A percentile compares a stretch with the other conserved stretches of the same genome.
Evolutionary conservation across 2,113 vertebrate species (phyloP).

Genomic region (Heterocephalus glaber): DNA sequence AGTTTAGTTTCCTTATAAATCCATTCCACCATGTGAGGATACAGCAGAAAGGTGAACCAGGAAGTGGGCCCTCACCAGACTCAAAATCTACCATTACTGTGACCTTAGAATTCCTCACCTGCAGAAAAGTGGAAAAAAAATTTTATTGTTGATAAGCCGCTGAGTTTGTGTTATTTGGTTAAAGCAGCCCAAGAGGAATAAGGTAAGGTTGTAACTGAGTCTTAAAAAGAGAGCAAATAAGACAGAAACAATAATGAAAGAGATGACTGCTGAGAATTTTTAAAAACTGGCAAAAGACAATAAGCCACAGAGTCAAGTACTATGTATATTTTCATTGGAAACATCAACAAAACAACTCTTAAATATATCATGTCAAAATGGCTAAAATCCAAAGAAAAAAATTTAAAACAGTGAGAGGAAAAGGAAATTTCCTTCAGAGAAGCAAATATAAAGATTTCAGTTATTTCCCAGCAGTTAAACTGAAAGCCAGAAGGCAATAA

Average conservation of each 20-base stretch:
- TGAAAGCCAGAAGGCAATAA: slow-evolving; percentile 12
- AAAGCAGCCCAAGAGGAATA: not conserved
- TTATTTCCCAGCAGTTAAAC: slow-evolving; percentile 32
- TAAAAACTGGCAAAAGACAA: slow-evolving; percentile 20
- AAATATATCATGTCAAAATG: slow-evolving; percentile 1
- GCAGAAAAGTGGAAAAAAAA: not conserved
- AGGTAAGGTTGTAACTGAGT: not conserved
- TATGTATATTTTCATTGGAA: not conserved
- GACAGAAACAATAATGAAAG: not conserved
- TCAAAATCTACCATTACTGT: not conserved
- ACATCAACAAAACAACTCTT: slow-evolving; percentile 19
- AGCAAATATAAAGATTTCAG: not conserved
- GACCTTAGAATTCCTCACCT: not conserved
- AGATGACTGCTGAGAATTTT: not conserved
- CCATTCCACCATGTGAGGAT: not conserved
- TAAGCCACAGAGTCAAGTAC: not conserved
- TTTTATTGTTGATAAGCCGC: not conserved
- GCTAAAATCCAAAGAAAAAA: not conserved
- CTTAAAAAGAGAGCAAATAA: slow-evolving; percentile 2
- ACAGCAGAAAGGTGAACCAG: not conserved
- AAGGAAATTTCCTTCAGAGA: slow-evolving; percentile 2
- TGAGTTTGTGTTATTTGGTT: not conserved
- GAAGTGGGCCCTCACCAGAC: not conserved
- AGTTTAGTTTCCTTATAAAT: not conserved
- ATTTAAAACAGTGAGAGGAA: not conserved